These are phyloP conservation scores for Equus przewalskii DNA, from an alignment of 2,113 vertebrate species.

Conservation along the genomic window DNA sequence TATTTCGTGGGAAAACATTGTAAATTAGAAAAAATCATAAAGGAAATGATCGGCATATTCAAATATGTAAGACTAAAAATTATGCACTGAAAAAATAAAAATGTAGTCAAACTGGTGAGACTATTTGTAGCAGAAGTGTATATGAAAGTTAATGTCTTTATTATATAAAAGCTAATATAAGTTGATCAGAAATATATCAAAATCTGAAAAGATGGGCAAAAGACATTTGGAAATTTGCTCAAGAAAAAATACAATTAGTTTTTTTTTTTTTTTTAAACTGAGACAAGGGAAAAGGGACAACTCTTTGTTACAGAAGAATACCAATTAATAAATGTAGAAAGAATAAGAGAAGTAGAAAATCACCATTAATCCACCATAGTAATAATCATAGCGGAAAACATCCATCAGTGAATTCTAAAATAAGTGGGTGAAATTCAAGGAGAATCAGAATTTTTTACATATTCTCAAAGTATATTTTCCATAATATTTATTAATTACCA, in stretches of 20 bases:
- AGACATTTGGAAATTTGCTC: background rate
- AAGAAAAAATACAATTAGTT: background rate
- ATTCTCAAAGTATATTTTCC: background rate
- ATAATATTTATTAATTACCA: constrained; percentile 32
- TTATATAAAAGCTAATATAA: background rate
- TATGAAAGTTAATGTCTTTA: background rate
- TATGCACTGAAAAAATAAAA: background rate
- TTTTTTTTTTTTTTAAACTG: background rate
- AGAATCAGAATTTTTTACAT: background rate
- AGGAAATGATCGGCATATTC: background rate
- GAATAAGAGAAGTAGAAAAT: background rate
- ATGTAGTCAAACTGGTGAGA: background rate
- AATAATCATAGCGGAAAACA: background rate
- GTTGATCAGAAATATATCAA: background rate
- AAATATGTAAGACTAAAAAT: background rate
- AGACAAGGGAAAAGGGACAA: background rate
- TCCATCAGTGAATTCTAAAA: background rate
- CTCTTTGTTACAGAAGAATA: background rate
- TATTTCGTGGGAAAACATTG: background rate
- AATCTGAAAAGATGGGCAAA: background rate
- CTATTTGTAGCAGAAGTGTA: background rate
- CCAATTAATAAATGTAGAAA: background rate
- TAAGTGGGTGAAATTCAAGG: background rate
- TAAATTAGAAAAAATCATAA: constrained; percentile 25
- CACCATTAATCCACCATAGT: background rate